Evolutionary conservation across 2,113 vertebrate genomes (phyloP).

Genomic region (Lasiurus cinereus): DNA sequence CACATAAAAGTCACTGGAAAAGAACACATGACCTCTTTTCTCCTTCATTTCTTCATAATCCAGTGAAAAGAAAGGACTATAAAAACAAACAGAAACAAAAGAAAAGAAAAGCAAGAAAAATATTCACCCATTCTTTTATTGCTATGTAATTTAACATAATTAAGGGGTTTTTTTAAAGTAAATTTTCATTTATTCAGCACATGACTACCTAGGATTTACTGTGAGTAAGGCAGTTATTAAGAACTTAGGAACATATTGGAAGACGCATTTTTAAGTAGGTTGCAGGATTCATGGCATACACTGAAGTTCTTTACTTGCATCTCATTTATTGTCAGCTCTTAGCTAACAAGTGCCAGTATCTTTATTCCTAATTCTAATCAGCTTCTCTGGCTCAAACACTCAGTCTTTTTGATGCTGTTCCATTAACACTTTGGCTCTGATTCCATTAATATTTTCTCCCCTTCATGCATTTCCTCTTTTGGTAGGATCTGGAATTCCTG

Average conservation of each 20-base stretch:
- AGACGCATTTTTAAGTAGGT: neutral
- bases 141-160: neutral
- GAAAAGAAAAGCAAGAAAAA: neutral
- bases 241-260: neutral
- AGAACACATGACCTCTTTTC: neutral
- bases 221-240: neutral
- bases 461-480: neutral
- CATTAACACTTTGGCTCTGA: neutral
- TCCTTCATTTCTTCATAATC: neutral
- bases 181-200: neutral
- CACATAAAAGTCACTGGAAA: neutral
- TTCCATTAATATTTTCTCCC: neutral
- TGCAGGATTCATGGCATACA: neutral
- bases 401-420: neutral
- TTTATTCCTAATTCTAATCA: neutral
- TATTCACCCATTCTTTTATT: neutral
- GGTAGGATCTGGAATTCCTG: neutral
- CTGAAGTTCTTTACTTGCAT: neutral
- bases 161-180: neutral
- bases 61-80: neutral
- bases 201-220: conserved; percentile 4
- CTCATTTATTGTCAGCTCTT: neutral
- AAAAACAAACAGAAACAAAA: neutral
- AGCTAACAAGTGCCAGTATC: neutral
- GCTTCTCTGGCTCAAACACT: neutral